Evolutionary conservation across 2,113 vertebrate genomes (phyloP), one percentile per base, ranked within the genome.

Genomic region (Hiodon tergisus): DNA sequence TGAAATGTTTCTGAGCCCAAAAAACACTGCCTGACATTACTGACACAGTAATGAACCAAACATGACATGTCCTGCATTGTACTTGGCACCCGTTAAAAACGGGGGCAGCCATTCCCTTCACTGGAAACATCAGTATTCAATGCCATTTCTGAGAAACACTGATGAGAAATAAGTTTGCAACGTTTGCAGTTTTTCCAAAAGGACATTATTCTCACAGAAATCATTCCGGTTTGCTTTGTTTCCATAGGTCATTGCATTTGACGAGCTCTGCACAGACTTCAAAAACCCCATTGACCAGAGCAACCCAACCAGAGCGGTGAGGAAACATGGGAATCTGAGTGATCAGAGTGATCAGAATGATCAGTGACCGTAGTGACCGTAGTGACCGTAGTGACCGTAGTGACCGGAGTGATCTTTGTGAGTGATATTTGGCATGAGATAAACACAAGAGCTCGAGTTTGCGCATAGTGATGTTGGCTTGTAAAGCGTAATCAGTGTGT

Each of bases 221-320:
- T 68, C 70, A 6, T 1, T 16, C 31, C 54, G 31, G 31, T 69
- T 59, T 51, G 76, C 31, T 69, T 57, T 69, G 58, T 78, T 78
- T 7, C 6, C 75, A 81, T 90, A 99, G 97, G 98, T 99, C 78
- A 99, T 98, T 11, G 96, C 97, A 13, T 99, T 98, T 81, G 97
- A 99, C 82, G 97, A 99, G 78, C 90, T 99, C 78, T 93, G 94
- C 78, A 97, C 95, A 5, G 97, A 99, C 89, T 98, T 98, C 90
- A 98, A 98, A 92, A 99, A 93, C 86, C 97, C 97, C 52, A 95
- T 99, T 72, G 97, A 99, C 87, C 96, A 99, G 89, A 94, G 97
- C 87, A 98, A 98, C 88, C 96, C 97, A 1, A 94, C 92, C 78
- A 94, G 97, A 47, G 96, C 97, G 80, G 97, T 99, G 89, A 95